Conservation (phyloP, 2,888 invertebrate species). For the Ormyrus nitidulus region DNA sequence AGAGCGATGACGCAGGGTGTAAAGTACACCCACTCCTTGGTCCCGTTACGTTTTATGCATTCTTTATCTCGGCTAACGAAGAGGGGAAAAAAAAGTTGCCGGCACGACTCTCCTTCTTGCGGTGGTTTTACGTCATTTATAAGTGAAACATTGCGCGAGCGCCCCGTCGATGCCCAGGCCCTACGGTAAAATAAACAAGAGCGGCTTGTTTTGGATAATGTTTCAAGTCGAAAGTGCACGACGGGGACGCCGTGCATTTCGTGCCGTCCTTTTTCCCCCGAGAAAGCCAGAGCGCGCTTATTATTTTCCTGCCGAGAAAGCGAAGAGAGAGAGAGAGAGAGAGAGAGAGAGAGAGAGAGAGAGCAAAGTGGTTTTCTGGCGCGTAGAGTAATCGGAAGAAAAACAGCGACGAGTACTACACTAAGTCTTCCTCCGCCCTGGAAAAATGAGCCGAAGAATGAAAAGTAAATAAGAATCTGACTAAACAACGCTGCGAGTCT, state of each 20-base stretch:
- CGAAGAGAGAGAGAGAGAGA: background rate
- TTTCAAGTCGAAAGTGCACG: conserved; percentile 50
- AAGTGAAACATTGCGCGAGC: conserved; percentile 47
- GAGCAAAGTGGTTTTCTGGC: conserved; percentile 42
- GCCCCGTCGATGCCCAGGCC: conserved; percentile 34
- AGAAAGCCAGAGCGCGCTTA: background rate
- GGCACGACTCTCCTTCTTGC: conserved; percentile 28
- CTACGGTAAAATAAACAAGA: conserved; percentile 45
- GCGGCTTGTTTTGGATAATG: conserved; percentile 54
- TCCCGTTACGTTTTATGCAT: conserved; percentile 48
- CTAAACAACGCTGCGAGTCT: conserved; percentile 56
- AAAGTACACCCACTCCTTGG: background rate
- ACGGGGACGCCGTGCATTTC: conserved; percentile 19
- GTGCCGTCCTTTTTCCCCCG: background rate
- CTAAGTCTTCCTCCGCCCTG: conserved; percentile 36
- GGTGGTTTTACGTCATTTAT: conserved; percentile 51
- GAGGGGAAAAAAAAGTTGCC: conserved; percentile 3
- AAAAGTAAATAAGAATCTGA: conserved; percentile 69
- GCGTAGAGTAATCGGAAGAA: conserved; percentile 33
- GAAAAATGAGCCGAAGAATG: conserved; percentile 65
- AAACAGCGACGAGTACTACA: conserved; percentile 13
- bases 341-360: background rate
- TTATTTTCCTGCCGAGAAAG: too few relatives aligned
- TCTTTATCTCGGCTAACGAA: conserved; percentile 11
- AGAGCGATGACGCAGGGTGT: background rate